These are phyloP conservation scores for Achatina immaculata DNA, from an alignment of 1,140 invertebrate species.

Conservation along the genomic window DNA sequence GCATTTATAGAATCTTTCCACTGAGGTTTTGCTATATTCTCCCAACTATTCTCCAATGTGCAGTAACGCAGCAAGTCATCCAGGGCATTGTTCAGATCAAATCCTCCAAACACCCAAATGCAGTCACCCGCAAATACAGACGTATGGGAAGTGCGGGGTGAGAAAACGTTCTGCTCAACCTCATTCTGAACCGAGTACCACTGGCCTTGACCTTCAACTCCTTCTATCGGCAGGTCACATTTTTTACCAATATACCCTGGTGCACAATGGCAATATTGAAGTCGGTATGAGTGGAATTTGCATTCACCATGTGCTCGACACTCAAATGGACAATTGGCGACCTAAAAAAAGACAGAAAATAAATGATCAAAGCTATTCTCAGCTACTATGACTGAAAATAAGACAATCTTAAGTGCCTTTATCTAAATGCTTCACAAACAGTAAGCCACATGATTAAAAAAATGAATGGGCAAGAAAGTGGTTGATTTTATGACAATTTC, in stretches of 20 bases:
- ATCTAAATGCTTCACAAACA: too few relatives aligned
- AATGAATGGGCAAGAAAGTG: too few relatives aligned
- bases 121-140: slow-evolving; percentile 87
- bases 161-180: slow-evolving; percentile 78
- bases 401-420: too few relatives aligned
- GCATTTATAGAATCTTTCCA: not conserved
- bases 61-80: slow-evolving; percentile 80
- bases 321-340: slow-evolving; percentile 62
- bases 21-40: slow-evolving; percentile 32
- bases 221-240: slow-evolving; percentile 65
- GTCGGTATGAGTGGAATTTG: slow-evolving; percentile 34
- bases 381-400: too few relatives aligned
- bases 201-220: slow-evolving; percentile 49
- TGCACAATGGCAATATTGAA: slow-evolving; percentile 62
- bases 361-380: too few relatives aligned
- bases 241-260: slow-evolving; percentile 65
- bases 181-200: slow-evolving; percentile 72
- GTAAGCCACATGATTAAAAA: too few relatives aligned
- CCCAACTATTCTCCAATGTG: slow-evolving; percentile 69
- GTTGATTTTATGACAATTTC: too few relatives aligned
- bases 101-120: slow-evolving; percentile 93
- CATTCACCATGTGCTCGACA: slow-evolving; percentile 64
- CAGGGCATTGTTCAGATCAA: slow-evolving; percentile 88
- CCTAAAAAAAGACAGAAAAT: slow-evolving; percentile 3
- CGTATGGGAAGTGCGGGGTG: slow-evolving; percentile 85